Conservation (phyloP, 2,797 vertebrate genomes). For the Enteromius viviparus region DNA sequence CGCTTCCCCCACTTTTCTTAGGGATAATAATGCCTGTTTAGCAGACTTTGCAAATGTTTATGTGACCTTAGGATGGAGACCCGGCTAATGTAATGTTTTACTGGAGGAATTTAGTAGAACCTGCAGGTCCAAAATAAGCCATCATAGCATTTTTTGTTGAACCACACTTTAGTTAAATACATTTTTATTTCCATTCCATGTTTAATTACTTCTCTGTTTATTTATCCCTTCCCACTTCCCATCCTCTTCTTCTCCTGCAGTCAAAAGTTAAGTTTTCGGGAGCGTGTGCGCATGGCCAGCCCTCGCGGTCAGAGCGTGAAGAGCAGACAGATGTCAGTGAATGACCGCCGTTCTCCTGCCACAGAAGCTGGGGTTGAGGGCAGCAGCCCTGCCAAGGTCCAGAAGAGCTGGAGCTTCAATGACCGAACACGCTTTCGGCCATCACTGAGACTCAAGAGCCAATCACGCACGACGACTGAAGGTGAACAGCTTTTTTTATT, state of each 20-base stretch:
- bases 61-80: too few relatives aligned
- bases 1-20: too few relatives aligned
- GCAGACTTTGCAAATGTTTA: too few relatives aligned
- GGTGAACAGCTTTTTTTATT: conserved; percentile 74
- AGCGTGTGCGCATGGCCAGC: conserved; percentile 94
- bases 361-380: conserved; percentile 84
- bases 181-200: conserved; percentile 59
- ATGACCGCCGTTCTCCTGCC: conserved; percentile 89
- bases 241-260: conserved; percentile 70
- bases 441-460: conserved; percentile 93
- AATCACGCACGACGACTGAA: conserved; percentile 86
- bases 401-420: conserved; percentile 99
- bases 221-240: conserved; percentile 22
- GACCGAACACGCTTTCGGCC: conserved; percentile 95
- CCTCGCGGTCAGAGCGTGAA: conserved; percentile 95
- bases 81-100: neutral
- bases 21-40: too few relatives aligned
- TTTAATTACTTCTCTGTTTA: conserved; percentile 32
- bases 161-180: conserved; percentile 35
- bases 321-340: conserved; percentile 85
- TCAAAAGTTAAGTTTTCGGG: conserved; percentile 96
- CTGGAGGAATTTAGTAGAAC: conserved; percentile 5
- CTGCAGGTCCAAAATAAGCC: neutral
- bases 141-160: neutral
- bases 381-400: conserved; percentile 92